Evolutionary conservation across 1,140 invertebrate species (phyloP), one percentile per base, ranked within the genome.

Genomic region (Olivierus martensii): DNA sequence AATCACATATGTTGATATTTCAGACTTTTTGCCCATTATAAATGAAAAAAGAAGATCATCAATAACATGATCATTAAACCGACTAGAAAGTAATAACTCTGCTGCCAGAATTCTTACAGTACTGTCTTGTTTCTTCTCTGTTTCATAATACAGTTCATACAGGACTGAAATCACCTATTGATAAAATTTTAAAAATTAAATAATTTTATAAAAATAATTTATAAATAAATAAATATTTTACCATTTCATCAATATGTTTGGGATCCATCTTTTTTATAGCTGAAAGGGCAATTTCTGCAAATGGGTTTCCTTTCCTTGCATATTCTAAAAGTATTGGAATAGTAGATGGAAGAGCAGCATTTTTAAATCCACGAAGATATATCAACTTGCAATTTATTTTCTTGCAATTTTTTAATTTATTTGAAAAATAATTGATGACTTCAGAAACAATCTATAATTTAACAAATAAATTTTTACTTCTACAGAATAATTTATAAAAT

Each of bases 61-160:
- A 1, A 28, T 28, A 9, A 9, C 9, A 28, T 28, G 9, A 28
- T 28, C 9, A 28, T 28, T 28, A 9, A 6, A 28, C 9, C 9
- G 28, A 52, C 71, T 64, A 48, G 77, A 72, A 1, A 87, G 66
- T n/a, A 87, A 67, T 10, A 87, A 72, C 61, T 87, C 82, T 10
- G 81, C 63, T 0, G 84, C 81, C 39, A 87, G 56, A 1, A 80
- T 80, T 58, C 84, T 70, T 0, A 79, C 73, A 21, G 80, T 84
- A 14, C 81, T 80, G 9, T 28, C 28, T 9, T 28, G 28, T 28
- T 28, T 28, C 2, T 28, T 9, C 9, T 28, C 2, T 6, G 9
- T 28, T 28, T 28, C 28, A 28, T 28, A 2, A 28, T 28, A 28
- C 9, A 28, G 28, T 28, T 28, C 28, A 6, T 28, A 9, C 4